A percentile compares a stretch with the other conserved stretches of the same genome.
Evolutionary conservation across 2,113 vertebrate species (phyloP).

Genomic region (Chloropsis cyanopogon): DNA sequence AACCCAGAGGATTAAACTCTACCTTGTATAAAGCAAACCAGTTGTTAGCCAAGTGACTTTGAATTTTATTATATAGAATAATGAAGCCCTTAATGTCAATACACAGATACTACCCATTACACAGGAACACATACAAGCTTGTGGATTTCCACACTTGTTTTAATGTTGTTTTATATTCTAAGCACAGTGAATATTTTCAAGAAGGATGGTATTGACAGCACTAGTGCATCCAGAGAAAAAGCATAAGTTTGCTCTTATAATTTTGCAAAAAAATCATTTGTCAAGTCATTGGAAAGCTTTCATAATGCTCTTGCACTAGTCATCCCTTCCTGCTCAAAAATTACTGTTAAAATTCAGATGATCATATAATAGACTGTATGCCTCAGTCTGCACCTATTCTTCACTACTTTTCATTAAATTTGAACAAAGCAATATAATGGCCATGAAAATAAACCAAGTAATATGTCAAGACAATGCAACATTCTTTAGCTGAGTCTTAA

Average conservation of each 20-base stretch:
- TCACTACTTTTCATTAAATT: neutral
- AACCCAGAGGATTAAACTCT: neutral
- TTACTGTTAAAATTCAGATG: neutral
- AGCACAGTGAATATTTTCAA: neutral
- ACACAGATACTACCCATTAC: neutral
- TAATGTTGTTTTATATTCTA: neutral
- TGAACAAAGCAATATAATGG: conserved; percentile 21
- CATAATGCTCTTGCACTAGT: neutral
- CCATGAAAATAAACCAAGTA: conserved; percentile 36
- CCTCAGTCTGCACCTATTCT: neutral
- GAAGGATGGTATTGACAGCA: neutral
- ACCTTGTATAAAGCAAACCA: neutral
- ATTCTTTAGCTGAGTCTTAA: neutral
- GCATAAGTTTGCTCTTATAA: rapidly evolving
- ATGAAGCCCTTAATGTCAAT: neutral
- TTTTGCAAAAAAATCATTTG: neutral
- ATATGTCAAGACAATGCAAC: neutral
- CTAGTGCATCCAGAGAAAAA: neutral
- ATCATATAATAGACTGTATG: neutral
- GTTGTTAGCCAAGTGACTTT: neutral
- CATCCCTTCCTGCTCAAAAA: neutral
- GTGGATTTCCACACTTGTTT: neutral
- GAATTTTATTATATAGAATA: neutral
- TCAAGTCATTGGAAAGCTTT: neutral
- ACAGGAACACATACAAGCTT: neutral